Evolutionary conservation across 2,113 vertebrate genomes (phyloP).

Genomic region (Nothobranchius furzeri): DNA sequence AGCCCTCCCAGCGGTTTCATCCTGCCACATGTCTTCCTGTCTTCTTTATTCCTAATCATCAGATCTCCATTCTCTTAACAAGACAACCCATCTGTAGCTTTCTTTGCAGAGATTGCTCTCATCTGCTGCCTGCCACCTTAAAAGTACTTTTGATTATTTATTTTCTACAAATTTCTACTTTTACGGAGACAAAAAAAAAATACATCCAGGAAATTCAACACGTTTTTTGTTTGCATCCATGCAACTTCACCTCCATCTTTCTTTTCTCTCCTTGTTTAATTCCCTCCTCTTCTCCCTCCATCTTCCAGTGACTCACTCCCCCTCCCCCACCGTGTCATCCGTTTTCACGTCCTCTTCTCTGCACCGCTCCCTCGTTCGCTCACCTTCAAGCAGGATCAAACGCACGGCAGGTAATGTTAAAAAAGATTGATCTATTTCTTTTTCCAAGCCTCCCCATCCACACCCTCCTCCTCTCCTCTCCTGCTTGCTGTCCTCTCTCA

Average conservation of each 20-base stretch:
- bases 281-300: constrained; percentile 57
- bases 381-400: constrained; percentile 63
- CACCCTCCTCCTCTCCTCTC: constrained; percentile 13
- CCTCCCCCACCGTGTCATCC: constrained; percentile 63
- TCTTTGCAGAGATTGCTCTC: constrained; percentile 17
- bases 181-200: background rate
- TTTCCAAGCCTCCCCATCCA: constrained; percentile 24
- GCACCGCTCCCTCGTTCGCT: constrained; percentile 49
- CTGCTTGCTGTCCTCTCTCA: constrained; percentile 47
- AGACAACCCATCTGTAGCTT: constrained; percentile 19
- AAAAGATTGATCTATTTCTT: constrained; percentile 63
- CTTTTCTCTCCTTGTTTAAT: constrained; percentile 24
- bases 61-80: constrained; percentile 13
- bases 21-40: constrained; percentile 56
- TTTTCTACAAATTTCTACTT: background rate
- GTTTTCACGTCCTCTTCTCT: constrained; percentile 41
- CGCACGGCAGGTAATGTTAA: constrained; percentile 72
- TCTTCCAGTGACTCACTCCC: constrained; percentile 74
- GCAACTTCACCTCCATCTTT: constrained; percentile 17
- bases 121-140: constrained; percentile 16
- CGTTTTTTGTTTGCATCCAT: constrained; percentile 2
- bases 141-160: constrained; percentile 4
- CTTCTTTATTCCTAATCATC: constrained; percentile 49
- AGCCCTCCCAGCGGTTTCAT: constrained; percentile 26
- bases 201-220: too few relatives aligned